Base-by-base conservation (phyloP, 2,797 vertebrate species). In the Florisuga fusca region DNA sequence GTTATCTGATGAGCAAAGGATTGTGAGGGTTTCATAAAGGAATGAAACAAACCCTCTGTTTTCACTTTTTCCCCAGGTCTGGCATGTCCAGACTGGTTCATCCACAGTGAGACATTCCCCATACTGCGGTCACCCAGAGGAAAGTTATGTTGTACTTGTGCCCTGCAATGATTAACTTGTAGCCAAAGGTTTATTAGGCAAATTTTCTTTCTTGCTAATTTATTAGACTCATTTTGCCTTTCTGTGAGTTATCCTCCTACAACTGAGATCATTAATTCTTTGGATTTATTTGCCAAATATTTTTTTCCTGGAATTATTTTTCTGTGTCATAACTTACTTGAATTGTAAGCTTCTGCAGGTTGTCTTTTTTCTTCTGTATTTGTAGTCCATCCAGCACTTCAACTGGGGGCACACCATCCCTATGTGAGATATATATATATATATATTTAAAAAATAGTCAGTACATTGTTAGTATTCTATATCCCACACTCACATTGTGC, bases 311-410 rank as follows among this genome's bases (percentile, higher is more conserved):
- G 69, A 76, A 81, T 91, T 84, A 46, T 81, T 83, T 89, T 93
- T 73, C 21, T 61, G 4, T 84, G 48, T 38, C 66, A 29, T 23
- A 61, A 59, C 45, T 76, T 73, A 71, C 17, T 26, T 57, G 66
- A 81, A 76, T 57, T 74, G 69, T 73, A 50, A 79, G 73, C 45
- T 95, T 69, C 85, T 66, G 83, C 67, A 59, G 79, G 87, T 63
- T 57, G 55, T n/a, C 83, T 68, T 83, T 86, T 91, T 88, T 93
- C 68, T n/a, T 78, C 79, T 73, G 53, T 76, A 75, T 91, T 81
- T 92, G 87, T 87, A 90, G 91, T 91, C 73, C 89, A 54, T 46
- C 51, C 25, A 91, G 36, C 79, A 69, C 84, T 93, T 83, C 93
- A 75, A 90, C 0, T 64, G 64, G 92, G 88, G 78, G 53, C 81